Conservation (phyloP, 2,113 vertebrate genomes). For the Indicator indicator region DNA sequence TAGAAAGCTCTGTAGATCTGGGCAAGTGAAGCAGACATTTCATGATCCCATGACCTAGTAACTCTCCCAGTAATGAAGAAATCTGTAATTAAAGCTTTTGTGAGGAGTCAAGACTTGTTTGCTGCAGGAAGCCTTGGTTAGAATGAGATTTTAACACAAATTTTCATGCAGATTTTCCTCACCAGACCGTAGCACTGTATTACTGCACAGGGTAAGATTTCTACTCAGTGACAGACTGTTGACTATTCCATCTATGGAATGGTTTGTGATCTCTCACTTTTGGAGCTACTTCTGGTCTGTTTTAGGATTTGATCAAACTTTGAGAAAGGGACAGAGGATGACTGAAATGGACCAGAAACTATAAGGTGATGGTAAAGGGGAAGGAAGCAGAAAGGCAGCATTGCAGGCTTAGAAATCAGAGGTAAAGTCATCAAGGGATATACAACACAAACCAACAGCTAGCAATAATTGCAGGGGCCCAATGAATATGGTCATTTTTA, state of each 20-base stretch:
- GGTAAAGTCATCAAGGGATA: neutral
- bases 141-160: neutral
- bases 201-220: neutral
- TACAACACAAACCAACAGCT: neutral
- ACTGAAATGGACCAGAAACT: neutral
- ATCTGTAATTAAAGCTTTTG: neutral
- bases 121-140: neutral
- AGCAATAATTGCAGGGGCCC: neutral
- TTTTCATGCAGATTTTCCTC: neutral
- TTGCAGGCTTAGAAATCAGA: neutral
- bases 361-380: neutral
- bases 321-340: neutral
- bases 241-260: neutral
- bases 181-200: neutral
- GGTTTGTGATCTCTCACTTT: neutral
- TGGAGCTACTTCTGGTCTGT: neutral
- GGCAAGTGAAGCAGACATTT: neutral
- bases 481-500: neutral
- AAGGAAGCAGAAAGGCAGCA: neutral
- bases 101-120: neutral
- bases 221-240: neutral
- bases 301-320: neutral
- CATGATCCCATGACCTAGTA: neutral
- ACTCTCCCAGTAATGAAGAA: neutral
- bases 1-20: neutral